Conservation (phyloP, 2,888 invertebrate genomes). For the Miltochrista miniata region DNA sequence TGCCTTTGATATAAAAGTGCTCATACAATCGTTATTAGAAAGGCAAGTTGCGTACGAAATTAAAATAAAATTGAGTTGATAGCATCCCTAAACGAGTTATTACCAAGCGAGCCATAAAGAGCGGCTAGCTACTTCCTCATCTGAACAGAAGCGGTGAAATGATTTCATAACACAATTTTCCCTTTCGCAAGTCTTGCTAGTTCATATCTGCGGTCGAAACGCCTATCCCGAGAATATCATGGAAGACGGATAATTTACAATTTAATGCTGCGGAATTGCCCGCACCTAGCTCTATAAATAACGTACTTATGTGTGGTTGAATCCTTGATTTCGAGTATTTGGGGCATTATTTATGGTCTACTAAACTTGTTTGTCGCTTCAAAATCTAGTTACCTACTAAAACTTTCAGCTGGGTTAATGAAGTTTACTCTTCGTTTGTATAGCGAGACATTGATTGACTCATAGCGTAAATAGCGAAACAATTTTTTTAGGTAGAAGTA, state of each 20-base stretch:
- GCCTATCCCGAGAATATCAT: conserved; percentile 44
- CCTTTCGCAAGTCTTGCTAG: conserved; percentile 60
- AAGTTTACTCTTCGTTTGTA: conserved; percentile 15
- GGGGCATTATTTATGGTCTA: conserved; percentile 25
- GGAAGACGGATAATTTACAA: conserved; percentile 47
- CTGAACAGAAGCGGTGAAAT: conserved; percentile 60
- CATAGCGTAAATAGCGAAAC: conserved; percentile 20
- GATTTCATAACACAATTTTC: conserved; percentile 77
- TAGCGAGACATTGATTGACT: conserved; percentile 21
- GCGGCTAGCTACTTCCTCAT: conserved; percentile 59
- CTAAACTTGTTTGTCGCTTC: conserved; percentile 29
- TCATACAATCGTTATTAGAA: conserved; percentile 18
- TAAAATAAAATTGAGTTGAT: conserved; percentile 56
- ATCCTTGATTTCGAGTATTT: conserved; percentile 40
- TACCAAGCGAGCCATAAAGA: conserved; percentile 58
- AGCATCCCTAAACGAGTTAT: conserved; percentile 61
- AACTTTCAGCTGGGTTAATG: conserved; percentile 15
- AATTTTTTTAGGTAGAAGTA: conserved; percentile 21
- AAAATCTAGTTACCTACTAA: conserved; percentile 39
- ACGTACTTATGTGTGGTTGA: neutral
- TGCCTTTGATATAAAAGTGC: neutral
- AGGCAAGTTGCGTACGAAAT: conserved; percentile 41
- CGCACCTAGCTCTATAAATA: conserved; percentile 1
- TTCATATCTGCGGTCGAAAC: conserved; percentile 42
- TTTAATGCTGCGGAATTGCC: conserved; percentile 32